Base-by-base conservation (phyloP, 2,797 vertebrate species). In the Neoniphon sammara region DNA sequence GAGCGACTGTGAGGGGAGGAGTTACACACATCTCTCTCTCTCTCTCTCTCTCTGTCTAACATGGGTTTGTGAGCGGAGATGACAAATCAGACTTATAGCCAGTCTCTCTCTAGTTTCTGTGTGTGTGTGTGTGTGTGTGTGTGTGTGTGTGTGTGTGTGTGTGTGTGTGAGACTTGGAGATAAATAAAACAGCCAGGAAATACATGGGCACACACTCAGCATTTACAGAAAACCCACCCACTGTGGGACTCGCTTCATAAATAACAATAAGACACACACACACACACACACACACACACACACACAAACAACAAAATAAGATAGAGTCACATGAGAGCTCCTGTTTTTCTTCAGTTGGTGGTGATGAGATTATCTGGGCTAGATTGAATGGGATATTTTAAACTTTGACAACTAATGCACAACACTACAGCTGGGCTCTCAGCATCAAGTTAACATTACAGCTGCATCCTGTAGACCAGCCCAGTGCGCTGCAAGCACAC, bases 71-170 rank as follows among this genome's bases (percentile, higher is more conserved):
- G 84, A 89, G 56, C 89, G 31, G 30, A 81, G 58, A 80, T 90
- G 88, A 88, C 80, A 85, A 75, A 77, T 73, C 77, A 81, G 75
- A 86, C 47, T 67, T 76, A 52, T n/a, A 72, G 64, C 42, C 61
- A 20, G 53, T 54, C 55, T 78, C 27, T 36, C 34, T 34, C 52
- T 15, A n/a, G 49, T 14, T 36, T 39, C 10, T 39, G 7, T 39
- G 31, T n/a, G 3, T 56, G 3, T 44, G 39, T 60, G 11, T 23
- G 57, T 27, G 46, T 46, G n/a, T 49, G 54, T 52, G 34, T 70
- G 31, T n/a, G 78, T 84, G 73, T 8, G 3, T 56, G 3, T 44
- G 39, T 60, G 11, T 23, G 57, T 27, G 46, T 46, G n/a, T 49
- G 54, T 52, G 34, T 70, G 31, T n/a, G 78, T 84, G 73, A n/a